Conservation (phyloP, 2,113 vertebrate species). For the Oncorhynchus mykiss region DNA sequence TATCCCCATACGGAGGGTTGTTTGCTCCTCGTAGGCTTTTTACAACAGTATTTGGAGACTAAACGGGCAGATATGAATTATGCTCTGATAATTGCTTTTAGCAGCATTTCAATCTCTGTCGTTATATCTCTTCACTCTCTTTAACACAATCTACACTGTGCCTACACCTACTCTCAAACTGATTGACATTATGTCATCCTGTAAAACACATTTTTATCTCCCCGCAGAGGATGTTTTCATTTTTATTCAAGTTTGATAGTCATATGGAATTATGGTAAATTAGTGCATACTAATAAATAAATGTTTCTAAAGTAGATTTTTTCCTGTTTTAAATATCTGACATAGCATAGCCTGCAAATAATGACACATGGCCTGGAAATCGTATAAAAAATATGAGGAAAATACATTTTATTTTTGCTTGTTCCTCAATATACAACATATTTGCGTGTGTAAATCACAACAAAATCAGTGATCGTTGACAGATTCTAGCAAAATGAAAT, state of each 20-base stretch:
- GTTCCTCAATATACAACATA: slow-evolving; percentile 78
- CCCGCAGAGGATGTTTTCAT: background rate
- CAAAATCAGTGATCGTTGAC: slow-evolving; percentile 81
- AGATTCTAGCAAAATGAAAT: slow-evolving; percentile 88
- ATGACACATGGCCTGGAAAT: slow-evolving; percentile 60
- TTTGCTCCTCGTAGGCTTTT: slow-evolving; percentile 31
- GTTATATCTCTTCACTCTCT: slow-evolving; percentile 8
- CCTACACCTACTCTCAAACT: slow-evolving; percentile 16
- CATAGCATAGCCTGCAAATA: slow-evolving; percentile 15
- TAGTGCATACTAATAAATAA: background rate
- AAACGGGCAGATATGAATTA: slow-evolving; percentile 52
- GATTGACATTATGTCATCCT: slow-evolving; percentile 11
- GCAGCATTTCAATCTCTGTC: slow-evolving; percentile 22
- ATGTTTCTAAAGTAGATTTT: too few species aligned
- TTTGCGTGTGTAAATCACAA: slow-evolving; percentile 84
- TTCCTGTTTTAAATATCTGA: background rate
- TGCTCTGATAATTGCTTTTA: slow-evolving; percentile 52
- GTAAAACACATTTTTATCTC: background rate
- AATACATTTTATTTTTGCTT: slow-evolving; percentile 85
- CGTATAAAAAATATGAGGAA: slow-evolving; percentile 86
- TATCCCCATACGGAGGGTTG: slow-evolving; percentile 10
- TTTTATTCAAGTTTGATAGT: background rate
- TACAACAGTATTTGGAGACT: slow-evolving; percentile 47
- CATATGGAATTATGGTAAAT: background rate
- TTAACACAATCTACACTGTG: slow-evolving; percentile 24